phyloP scores from a whole-genome alignment of 2,797 vertebrate species.

The Lithobates sylvaticus region DNA sequence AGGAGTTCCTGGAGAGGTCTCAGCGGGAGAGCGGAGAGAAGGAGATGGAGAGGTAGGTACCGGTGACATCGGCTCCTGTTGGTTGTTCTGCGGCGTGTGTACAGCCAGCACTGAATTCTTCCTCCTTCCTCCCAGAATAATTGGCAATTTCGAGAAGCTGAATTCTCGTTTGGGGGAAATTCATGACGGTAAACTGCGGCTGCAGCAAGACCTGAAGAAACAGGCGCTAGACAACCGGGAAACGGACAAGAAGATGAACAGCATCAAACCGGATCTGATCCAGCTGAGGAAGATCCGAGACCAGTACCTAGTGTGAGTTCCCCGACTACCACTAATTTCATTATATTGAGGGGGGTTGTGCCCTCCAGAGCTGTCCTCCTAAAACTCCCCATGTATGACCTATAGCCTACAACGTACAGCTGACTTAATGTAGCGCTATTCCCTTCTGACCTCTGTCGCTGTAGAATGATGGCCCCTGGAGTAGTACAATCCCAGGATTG shows the following conservation, averaged over 20 bases:
- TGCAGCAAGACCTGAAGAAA: slow-evolving; percentile 95
- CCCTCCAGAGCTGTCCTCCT: no score
- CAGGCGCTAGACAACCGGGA: slow-evolving; percentile 94
- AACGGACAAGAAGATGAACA: slow-evolving; percentile 97
- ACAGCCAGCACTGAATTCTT: not conserved
- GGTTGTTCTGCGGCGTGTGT: no score
- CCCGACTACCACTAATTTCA: no score
- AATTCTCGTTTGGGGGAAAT: slow-evolving; percentile 96
- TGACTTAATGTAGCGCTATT: no score
- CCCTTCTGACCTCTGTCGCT: no score
- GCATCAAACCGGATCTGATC: slow-evolving; percentile 95
- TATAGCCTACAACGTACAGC: no score
- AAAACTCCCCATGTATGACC: no score
- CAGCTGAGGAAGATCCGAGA: slow-evolving; percentile 96
- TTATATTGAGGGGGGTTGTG: no score
- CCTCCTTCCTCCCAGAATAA: slow-evolving; percentile 81
- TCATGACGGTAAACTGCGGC: slow-evolving; percentile 91
- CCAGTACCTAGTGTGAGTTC: slow-evolving; percentile 93
- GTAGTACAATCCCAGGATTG: no score
- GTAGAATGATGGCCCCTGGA: no score
- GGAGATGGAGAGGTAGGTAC: slow-evolving; percentile 87
- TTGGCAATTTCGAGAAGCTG: slow-evolving; percentile 94
- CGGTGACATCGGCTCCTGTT: not conserved
- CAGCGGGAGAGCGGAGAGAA: slow-evolving; percentile 84
- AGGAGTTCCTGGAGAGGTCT: slow-evolving; percentile 89